Evolutionary conservation across 2,888 invertebrate species (phyloP).

Genomic region (Seladonia tumulorum): DNA sequence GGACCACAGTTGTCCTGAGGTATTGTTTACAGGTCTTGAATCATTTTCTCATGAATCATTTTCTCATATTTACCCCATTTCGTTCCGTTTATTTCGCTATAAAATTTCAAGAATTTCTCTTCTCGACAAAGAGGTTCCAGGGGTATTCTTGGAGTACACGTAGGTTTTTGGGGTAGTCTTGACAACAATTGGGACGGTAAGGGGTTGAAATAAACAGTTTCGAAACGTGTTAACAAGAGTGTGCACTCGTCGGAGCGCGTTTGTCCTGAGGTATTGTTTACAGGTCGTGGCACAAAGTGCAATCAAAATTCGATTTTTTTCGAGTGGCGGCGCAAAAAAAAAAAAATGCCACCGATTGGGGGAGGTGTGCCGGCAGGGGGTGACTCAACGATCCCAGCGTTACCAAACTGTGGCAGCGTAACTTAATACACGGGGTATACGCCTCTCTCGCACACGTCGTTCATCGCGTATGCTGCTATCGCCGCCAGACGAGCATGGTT

Average conservation of each 20-base stretch:
- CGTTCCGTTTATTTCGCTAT: no score
- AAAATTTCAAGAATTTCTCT: no score
- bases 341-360: slow-evolving; percentile 46
- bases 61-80: no score
- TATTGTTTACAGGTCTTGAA: neutral
- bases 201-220: no score
- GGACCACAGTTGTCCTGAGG: neutral
- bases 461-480: slow-evolving; percentile 69
- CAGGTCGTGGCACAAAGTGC: neutral
- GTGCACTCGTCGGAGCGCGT: neutral
- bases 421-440: slow-evolving; percentile 79
- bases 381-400: slow-evolving; percentile 79
- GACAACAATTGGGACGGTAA: no score
- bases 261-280: neutral
- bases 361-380: slow-evolving; percentile 66
- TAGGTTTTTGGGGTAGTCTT: no score
- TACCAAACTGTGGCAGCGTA: slow-evolving; percentile 78
- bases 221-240: no score
- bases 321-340: slow-evolving; percentile 50
- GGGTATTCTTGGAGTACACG: no score
- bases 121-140: no score
- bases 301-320: slow-evolving; percentile 11
- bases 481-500: slow-evolving; percentile 63
- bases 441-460: slow-evolving; percentile 78
- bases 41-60: no score